These are phyloP conservation scores for Phasia obesa DNA, from an alignment of 2,888 invertebrate genomes.

Conservation along the genomic window DNA sequence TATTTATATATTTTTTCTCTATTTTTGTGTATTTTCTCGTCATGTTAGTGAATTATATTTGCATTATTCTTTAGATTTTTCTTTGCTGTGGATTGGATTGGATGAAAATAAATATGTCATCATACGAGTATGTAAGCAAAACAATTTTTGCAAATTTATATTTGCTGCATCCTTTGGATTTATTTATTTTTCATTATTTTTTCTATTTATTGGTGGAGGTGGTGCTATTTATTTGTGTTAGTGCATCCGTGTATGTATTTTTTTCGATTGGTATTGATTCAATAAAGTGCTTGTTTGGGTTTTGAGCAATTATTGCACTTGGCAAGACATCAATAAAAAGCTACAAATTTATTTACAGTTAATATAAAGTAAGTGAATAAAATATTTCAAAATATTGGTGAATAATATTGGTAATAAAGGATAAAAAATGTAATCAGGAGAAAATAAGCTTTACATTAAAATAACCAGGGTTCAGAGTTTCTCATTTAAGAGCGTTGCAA, in stretches of 20 bases:
- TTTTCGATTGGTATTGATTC: constrained; percentile 7
- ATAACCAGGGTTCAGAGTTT: too few relatives aligned
- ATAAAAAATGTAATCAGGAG: constrained; percentile 16
- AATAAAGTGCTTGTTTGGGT: constrained; percentile 43
- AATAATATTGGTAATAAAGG: constrained; percentile 35
- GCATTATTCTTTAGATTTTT: constrained; percentile 42
- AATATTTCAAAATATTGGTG: constrained; percentile 19
- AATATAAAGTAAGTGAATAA: neutral
- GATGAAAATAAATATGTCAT: constrained; percentile 53
- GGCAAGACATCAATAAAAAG: constrained; percentile 21
- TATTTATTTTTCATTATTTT: neutral
- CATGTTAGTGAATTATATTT: constrained; percentile 54
- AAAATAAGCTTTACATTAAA: constrained; percentile 26
- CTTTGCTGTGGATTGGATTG: constrained; percentile 36
- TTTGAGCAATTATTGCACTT: constrained; percentile 41
- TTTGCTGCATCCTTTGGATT: constrained; percentile 8
- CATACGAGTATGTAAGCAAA: constrained; percentile 10
- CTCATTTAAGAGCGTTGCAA: too few relatives aligned
- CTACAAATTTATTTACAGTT: constrained; percentile 13
- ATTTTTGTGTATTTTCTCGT: constrained; percentile 35
- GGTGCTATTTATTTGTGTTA: constrained; percentile 5
- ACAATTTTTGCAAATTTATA: constrained; percentile 15
- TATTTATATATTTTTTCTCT: constrained; percentile 14
- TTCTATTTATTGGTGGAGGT: too few relatives aligned
- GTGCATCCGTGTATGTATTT: neutral